These are phyloP conservation scores for Sphenopsis melanotis DNA, from an alignment of 2,797 vertebrate genomes.

Conservation along the genomic window DNA sequence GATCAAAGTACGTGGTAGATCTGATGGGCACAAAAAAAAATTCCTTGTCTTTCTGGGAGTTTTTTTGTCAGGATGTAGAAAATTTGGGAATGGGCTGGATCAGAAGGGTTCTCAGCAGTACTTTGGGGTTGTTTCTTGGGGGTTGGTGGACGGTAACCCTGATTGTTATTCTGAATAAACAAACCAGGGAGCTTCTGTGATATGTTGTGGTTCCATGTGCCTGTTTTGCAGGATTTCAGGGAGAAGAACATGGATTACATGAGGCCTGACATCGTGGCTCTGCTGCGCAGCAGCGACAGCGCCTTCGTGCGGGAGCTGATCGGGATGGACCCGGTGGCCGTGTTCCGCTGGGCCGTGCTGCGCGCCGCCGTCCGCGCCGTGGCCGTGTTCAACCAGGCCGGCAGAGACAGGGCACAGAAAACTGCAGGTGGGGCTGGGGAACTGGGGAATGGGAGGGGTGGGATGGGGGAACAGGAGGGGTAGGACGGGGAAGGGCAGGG, in stretches of 20 bases:
- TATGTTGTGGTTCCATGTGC: neutral
- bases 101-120: neutral
- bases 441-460: too few species aligned
- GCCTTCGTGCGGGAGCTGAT: conserved; percentile 92
- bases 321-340: conserved; percentile 95
- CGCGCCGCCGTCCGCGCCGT: conserved; percentile 86
- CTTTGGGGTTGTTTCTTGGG: neutral
- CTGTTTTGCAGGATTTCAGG: conserved; percentile 86
- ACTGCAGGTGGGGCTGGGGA: conserved; percentile 71
- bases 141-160: rapidly evolving
- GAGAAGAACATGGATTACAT: conserved; percentile 99
- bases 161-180: rapidly evolving
- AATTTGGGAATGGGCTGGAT: neutral
- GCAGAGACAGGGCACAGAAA: conserved; percentile 83
- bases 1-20: conserved; percentile 82
- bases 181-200: neutral
- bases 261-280: conserved; percentile 93
- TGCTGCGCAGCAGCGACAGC: conserved; percentile 91
- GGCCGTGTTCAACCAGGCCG: conserved; percentile 89
- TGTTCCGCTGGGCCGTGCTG: conserved; percentile 96
- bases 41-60: neutral
- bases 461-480: too few species aligned
- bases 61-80: neutral
- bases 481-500: too few species aligned
- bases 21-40: neutral